A percentile compares a stretch with the other conserved stretches of the same genome.
Conservation (phyloP, 2,888 invertebrate genomes). For the Sinelater perroti region DNA sequence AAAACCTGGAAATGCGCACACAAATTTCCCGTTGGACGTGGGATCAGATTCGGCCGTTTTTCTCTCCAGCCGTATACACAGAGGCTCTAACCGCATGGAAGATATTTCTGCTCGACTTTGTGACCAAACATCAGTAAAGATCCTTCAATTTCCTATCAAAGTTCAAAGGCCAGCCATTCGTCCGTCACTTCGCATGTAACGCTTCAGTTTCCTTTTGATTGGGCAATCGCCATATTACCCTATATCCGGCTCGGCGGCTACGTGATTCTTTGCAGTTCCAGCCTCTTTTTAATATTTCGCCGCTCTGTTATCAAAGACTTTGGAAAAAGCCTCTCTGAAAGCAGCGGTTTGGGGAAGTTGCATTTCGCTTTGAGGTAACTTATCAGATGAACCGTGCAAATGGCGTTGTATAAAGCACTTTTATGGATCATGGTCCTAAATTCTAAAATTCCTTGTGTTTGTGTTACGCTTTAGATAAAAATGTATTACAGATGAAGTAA, state of each 20-base stretch:
- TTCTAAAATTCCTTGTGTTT: too few species aligned
- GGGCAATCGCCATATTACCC: conserved; percentile 34
- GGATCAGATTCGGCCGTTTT: conserved; percentile 21
- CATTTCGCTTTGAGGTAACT: too few species aligned
- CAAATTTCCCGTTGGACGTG: conserved; percentile 15
- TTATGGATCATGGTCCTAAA: too few species aligned
- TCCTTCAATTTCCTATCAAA: conserved; percentile 37
- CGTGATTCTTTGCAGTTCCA: conserved; percentile 19
- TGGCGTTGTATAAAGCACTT: too few species aligned
- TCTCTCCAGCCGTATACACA: conserved; percentile 19
- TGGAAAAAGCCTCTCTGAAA: too few species aligned
- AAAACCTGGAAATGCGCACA: conserved; percentile 14
- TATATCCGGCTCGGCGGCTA: conserved; percentile 17
- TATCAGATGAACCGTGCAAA: too few species aligned
- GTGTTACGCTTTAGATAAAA: too few species aligned
- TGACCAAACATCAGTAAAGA: conserved; percentile 37
- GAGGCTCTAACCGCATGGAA: conserved; percentile 29
- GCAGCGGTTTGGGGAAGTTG: too few species aligned
- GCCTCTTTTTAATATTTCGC: conserved; percentile 18
- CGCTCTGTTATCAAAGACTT: conserved; percentile 4
- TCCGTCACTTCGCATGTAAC: conserved; percentile 31
- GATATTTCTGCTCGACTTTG: conserved; percentile 38
- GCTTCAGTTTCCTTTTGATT: conserved; percentile 36
- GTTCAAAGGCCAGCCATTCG: conserved; percentile 35
- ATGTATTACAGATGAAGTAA: too few species aligned